Percentiles rank a stretch among this genome's conserved stretches.
phyloP scores from a whole-genome alignment of 2,797 vertebrate species.

The Ptychadena robeensis region DNA sequence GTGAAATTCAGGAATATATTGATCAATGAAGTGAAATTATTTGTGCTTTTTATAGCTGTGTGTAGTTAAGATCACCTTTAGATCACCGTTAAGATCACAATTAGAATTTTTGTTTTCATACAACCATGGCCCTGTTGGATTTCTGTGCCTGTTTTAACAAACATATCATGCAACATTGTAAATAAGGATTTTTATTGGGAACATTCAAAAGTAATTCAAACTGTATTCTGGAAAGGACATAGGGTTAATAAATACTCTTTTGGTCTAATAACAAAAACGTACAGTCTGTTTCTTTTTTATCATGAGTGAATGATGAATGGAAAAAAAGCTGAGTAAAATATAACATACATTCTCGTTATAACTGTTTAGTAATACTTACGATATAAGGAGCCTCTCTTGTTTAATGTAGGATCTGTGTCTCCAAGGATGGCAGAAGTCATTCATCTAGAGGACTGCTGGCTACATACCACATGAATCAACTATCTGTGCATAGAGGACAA shows the following conservation, averaged over 20 bases:
- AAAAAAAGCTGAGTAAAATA: background rate
- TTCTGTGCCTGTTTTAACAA: too few species aligned
- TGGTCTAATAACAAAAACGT: background rate
- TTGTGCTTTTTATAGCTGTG: too few species aligned
- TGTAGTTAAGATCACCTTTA: too few species aligned
- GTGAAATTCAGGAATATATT: too few species aligned
- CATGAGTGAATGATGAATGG: background rate
- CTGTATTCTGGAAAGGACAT: background rate
- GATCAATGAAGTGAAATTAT: too few species aligned
- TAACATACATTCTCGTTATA: background rate
- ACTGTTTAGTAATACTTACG: background rate
- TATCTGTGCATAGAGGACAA: background rate
- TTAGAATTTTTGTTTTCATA: too few species aligned
- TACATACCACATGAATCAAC: slow-evolving; percentile 4
- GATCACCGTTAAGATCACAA: too few species aligned
- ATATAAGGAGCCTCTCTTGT: background rate
- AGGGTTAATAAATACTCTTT: background rate
- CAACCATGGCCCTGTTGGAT: too few species aligned
- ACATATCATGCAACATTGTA: too few species aligned
- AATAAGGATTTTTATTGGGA: too few species aligned
- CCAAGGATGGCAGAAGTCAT: background rate
- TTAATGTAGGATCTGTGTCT: slow-evolving; percentile 7
- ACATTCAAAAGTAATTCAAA: background rate
- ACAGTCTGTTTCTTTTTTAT: background rate
- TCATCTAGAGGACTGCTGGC: background rate